Conservation (phyloP, 1,140 invertebrate genomes). For the Octopus sinensis region DNA sequence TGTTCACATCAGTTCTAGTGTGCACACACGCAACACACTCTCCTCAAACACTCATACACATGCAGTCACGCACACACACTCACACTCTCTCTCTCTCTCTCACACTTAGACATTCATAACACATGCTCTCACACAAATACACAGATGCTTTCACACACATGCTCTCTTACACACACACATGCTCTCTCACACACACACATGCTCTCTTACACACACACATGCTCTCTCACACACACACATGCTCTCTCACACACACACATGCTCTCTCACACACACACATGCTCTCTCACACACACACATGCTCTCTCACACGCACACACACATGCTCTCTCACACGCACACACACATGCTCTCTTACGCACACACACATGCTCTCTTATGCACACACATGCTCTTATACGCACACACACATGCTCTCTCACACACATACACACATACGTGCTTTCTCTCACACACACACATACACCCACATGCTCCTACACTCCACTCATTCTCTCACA, state of each 20-base stretch:
- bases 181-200: neutral
- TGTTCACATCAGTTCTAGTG: too few species aligned
- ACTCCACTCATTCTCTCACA: neutral
- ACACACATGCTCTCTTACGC: neutral
- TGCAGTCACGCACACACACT: too few species aligned
- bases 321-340: too few species aligned
- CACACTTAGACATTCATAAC: too few species aligned
- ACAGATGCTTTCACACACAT: too few species aligned
- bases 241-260: neutral
- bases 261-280: neutral
- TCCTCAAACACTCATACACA: too few species aligned
- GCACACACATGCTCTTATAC: neutral
- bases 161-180: neutral
- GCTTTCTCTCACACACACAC: neutral
- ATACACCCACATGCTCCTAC: neutral
- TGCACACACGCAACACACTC: too few species aligned
- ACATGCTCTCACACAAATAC: too few species aligned
- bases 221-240: neutral
- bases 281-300: neutral
- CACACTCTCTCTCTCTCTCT: too few species aligned
- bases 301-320: too few species aligned
- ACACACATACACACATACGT: neutral
- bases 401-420: neutral
- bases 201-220: neutral
- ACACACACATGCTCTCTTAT: neutral